phyloP scores from a whole-genome alignment of 2,113 vertebrate genomes.

The Aegypius monachus region DNA sequence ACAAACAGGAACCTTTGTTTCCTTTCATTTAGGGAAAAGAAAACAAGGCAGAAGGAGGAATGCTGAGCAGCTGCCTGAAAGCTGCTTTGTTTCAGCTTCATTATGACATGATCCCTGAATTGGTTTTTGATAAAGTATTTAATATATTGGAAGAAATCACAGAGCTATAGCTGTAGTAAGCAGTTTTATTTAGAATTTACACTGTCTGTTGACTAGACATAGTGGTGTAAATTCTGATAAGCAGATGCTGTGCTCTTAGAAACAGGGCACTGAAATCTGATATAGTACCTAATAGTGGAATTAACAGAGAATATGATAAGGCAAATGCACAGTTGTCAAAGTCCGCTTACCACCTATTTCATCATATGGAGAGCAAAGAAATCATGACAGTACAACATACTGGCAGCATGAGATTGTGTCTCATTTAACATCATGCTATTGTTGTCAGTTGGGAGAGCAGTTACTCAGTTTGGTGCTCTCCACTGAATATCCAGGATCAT shows the following conservation, averaged over 20 bases:
- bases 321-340: background rate
- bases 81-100: conserved; percentile 15
- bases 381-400: background rate
- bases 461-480: conserved; percentile 7
- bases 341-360: background rate
- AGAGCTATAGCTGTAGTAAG: background rate
- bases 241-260: background rate
- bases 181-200: background rate
- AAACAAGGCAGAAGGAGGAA: conserved; percentile 27
- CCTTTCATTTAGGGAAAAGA: conserved; percentile 41
- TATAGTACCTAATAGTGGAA: background rate
- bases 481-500: conserved; percentile 36
- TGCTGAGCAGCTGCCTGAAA: conserved; percentile 31
- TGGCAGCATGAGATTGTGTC: background rate
- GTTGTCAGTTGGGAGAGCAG: background rate
- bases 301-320: background rate
- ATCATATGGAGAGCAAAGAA: background rate
- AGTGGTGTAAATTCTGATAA: background rate
- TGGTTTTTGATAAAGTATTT: background rate
- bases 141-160: background rate
- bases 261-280: background rate
- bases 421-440: background rate
- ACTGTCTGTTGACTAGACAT: background rate
- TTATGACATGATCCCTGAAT: background rate
- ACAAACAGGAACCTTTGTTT: conserved; percentile 68